phyloP scores from a whole-genome alignment of 2,888 invertebrate species.

The Mactromeris polynyma region DNA sequence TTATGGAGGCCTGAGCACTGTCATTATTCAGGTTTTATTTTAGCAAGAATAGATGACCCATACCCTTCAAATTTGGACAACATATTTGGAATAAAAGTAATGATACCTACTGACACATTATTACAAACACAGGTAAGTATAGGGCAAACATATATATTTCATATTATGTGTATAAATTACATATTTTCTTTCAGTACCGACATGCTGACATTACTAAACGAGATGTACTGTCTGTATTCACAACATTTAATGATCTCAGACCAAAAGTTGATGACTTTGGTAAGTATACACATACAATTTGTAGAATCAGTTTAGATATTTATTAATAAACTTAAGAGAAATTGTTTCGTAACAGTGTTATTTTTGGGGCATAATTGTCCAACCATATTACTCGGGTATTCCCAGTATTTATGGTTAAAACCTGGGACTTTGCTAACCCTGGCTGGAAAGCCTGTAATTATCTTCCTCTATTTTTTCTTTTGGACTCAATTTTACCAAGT shows the following conservation, averaged over 20 bases:
- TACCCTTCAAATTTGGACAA: neutral
- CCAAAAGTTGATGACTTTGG: slow-evolving; percentile 91
- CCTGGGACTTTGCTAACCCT: no score
- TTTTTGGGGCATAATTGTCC: no score
- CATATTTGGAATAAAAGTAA: neutral
- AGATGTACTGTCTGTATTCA: slow-evolving; percentile 91
- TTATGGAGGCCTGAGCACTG: no score
- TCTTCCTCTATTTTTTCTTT: no score
- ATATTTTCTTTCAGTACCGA: slow-evolving; percentile 89
- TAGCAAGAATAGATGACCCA: no score
- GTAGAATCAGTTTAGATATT: neutral
- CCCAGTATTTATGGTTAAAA: no score
- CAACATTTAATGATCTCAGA: slow-evolving; percentile 90
- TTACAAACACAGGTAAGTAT: neutral
- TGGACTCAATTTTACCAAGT: no score
- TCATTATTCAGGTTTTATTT: no score
- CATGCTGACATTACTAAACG: slow-evolving; percentile 91
- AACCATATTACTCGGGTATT: no score
- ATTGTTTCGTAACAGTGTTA: no score
- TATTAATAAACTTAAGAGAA: neutral
- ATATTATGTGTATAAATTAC: neutral
- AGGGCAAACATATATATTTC: neutral
- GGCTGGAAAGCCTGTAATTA: no score
- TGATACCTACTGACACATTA: neutral
- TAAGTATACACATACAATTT: slow-evolving; percentile 32